Conservation (phyloP, 2,888 invertebrate species). For the Plutella xylostella region DNA sequence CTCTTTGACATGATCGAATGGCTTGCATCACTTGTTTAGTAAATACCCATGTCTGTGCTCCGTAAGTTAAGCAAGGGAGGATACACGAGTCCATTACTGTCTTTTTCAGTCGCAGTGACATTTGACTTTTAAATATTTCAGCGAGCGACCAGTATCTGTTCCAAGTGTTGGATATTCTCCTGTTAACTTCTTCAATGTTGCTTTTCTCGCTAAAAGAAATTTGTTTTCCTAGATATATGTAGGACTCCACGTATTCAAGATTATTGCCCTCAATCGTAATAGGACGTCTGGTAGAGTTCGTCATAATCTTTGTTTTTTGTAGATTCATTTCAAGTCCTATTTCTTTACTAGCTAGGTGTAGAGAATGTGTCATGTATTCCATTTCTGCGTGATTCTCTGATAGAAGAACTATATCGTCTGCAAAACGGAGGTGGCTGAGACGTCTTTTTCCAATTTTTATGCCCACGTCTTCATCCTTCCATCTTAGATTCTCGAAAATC, state of each 20-base stretch:
- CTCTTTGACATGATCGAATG: not conserved
- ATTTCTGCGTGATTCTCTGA: not conserved
- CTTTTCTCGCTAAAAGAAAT: not conserved
- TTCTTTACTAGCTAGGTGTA: not conserved
- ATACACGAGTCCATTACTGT: not conserved
- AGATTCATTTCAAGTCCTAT: not conserved
- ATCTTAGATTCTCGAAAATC: slow-evolving; percentile 4
- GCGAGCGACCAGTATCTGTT: not conserved
- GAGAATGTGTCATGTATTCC: not conserved
- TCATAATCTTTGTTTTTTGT: not conserved
- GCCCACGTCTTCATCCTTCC: slow-evolving; percentile 1
- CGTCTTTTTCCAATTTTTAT: not conserved
- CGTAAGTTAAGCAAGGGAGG: not conserved
- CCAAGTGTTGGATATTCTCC: not conserved
- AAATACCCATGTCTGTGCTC: not conserved
- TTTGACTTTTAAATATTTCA: not conserved
- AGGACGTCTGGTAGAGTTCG: not conserved
- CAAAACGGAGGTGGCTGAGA: not conserved
- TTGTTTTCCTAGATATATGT: not conserved
- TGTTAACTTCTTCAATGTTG: not conserved
- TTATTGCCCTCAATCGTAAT: not conserved
- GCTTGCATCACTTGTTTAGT: not conserved
- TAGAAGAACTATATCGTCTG: slow-evolving; percentile 5
- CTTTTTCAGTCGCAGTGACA: not conserved
- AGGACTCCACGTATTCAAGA: not conserved